Conservation (phyloP, 2,797 vertebrate species). For the Hydrolagus colliei region DNA sequence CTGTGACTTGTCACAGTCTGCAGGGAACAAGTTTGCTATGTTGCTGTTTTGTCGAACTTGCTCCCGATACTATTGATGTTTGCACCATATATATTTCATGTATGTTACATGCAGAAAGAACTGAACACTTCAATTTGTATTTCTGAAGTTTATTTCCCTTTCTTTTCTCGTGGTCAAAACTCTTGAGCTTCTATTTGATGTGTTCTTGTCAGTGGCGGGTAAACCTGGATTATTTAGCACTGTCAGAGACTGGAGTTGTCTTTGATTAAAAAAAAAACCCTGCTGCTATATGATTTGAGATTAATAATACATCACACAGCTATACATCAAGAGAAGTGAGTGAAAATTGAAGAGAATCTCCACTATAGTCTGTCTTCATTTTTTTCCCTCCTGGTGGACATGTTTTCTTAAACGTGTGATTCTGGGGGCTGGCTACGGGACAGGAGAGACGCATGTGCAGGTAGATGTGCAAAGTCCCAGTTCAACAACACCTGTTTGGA, state of each 20-base stretch:
- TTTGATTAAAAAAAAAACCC: conserved; percentile 57
- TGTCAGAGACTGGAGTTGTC: conserved; percentile 47
- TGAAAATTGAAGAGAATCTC: conserved; percentile 32
- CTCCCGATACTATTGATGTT: neutral
- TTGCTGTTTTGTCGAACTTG: conserved; percentile 5
- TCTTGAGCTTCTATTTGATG: neutral
- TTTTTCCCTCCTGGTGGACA: neutral
- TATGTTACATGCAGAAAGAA: neutral
- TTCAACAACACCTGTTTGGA: conserved; percentile 44
- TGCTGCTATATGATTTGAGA: conserved; percentile 61
- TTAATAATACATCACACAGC: conserved; percentile 78
- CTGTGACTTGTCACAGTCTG: too few species aligned
- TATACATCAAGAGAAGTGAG: conserved; percentile 51
- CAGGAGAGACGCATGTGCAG: conserved; percentile 36
- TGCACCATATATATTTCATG: neutral
- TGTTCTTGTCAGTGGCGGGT: conserved; percentile 46
- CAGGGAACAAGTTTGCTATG: neutral
- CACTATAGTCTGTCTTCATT: neutral
- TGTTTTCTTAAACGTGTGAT: neutral
- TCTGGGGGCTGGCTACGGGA: neutral
- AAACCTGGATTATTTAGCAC: conserved; percentile 54
- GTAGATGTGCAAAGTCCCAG: conserved; percentile 41
- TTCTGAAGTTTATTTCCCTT: conserved; percentile 6
- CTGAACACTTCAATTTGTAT: neutral
- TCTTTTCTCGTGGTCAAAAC: neutral